Base-by-base conservation (phyloP, 2,888 invertebrate genomes). In the Sthenelais limicola region DNA sequence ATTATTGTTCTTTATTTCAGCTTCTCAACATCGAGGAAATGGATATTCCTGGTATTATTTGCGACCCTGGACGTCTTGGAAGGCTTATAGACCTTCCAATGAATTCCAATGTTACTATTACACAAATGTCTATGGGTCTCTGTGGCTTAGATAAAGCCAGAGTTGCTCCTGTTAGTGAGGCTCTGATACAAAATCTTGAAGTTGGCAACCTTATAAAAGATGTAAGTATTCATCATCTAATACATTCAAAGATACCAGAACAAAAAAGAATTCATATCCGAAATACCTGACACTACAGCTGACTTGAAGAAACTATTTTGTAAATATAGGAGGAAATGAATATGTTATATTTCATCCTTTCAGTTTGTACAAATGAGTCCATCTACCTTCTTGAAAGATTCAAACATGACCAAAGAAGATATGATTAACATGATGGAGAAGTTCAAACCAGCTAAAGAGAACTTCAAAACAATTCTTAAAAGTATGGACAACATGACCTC, bases 191-290 rank as follows among this genome's bases (percentile, higher is more conserved):
- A n/a, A 74, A 81, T 30, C 69, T 84, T 18, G 77, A 82, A 67
- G 76, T 84, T 35, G 83, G 84, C 3, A 79, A 80, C 21, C 69
- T 84, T 3, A 68, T 85, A 4, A 73, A 82, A 72, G 78, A 80
- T 73, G 85, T 85, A 72, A 70, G 77, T 71, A 7, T 2, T n/a
- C n/a, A n/a, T n/a, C n/a, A n/a, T n/a, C n/a, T n/a, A n/a, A n/a
- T n/a, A n/a, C n/a, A n/a, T n/a, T n/a, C n/a, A n/a, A n/a, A n/a
- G n/a, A n/a, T n/a, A n/a, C n/a, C n/a, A n/a, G n/a, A n/a, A n/a
- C n/a, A n/a, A n/a, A n/a, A n/a, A n/a, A n/a, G n/a, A n/a, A n/a
- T n/a, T n/a, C n/a, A n/a, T n/a, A n/a, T n/a, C n/a, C n/a, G n/a
- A n/a, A n/a, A n/a, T n/a, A n/a, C n/a, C n/a, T n/a, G n/a, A n/a